Conservation (phyloP, 2,888 invertebrate species). For the Megastigmus dorsalis region DNA sequence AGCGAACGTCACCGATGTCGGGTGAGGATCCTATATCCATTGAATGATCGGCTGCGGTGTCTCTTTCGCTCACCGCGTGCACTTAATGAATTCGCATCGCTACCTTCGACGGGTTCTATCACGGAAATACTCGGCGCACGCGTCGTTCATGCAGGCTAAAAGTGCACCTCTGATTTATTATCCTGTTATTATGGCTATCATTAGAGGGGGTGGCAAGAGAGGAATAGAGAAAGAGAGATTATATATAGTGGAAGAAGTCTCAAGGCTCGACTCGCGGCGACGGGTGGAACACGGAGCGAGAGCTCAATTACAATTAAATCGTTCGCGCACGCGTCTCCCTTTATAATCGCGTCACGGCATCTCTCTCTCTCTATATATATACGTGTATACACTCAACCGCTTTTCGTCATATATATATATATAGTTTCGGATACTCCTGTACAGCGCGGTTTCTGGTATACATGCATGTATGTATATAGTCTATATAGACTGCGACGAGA, state of each 20-base stretch:
- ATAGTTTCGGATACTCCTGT: too few relatives aligned
- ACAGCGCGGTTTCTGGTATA: too few relatives aligned
- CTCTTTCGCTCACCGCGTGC: too few relatives aligned
- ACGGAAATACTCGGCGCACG: conserved; percentile 57
- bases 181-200: conserved; percentile 64
- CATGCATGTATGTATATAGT: too few relatives aligned
- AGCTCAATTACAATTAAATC: conserved; percentile 67
- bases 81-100: conserved; percentile 50
- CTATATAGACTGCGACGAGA: too few relatives aligned
- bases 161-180: conserved; percentile 65
- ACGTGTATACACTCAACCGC: too few relatives aligned
- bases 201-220: too few relatives aligned
- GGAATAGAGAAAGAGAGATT: too few relatives aligned
- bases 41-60: background rate
- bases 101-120: conserved; percentile 26
- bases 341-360: conserved; percentile 34
- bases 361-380: too few relatives aligned
- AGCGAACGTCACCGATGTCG: background rate
- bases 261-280: conserved; percentile 5
- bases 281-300: too few relatives aligned
- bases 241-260: too few relatives aligned
- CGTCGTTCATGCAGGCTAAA: background rate
- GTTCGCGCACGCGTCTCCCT: conserved; percentile 25
- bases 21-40: background rate
- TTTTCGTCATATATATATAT: too few relatives aligned